Conservation (phyloP, 1,140 invertebrate species). For the Drosophila hydei region DNA sequence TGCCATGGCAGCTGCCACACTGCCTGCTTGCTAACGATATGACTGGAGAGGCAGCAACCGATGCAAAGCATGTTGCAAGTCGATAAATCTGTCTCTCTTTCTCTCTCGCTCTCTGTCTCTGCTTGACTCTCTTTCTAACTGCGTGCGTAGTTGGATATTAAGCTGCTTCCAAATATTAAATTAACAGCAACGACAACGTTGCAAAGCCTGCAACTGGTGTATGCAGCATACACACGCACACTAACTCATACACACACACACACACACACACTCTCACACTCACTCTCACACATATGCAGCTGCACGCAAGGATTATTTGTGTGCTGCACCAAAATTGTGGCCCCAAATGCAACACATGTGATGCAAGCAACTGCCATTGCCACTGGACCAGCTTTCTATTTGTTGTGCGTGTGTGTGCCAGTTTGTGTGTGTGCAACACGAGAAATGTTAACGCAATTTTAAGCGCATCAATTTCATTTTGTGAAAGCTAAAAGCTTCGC, state of each 20-base stretch:
- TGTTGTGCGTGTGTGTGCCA: slow-evolving; percentile 9
- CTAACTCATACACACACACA: not conserved
- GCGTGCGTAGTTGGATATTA: slow-evolving; percentile 68
- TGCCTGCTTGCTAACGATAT: slow-evolving; percentile 42
- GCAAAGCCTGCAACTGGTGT: slow-evolving; percentile 59
- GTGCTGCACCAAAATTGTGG: slow-evolving; percentile 42
- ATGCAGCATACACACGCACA: slow-evolving; percentile 38
- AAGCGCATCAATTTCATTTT: slow-evolving; percentile 81
- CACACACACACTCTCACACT: slow-evolving; percentile 9
- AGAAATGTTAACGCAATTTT: slow-evolving; percentile 75
- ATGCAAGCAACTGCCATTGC: slow-evolving; percentile 37
- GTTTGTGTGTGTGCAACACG: slow-evolving; percentile 29
- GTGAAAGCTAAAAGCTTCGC: slow-evolving; percentile 61
- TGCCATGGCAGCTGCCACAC: slow-evolving; percentile 21
- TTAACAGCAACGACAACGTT: slow-evolving; percentile 57
- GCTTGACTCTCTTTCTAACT: slow-evolving; percentile 34
- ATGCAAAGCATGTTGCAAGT: slow-evolving; percentile 40
- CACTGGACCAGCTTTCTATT: not conserved
- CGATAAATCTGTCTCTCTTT: slow-evolving; percentile 20
- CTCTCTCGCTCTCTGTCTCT: slow-evolving; percentile 23
- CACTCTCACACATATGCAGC: slow-evolving; percentile 1
- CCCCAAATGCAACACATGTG: slow-evolving; percentile 33
- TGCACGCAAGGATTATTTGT: slow-evolving; percentile 61
- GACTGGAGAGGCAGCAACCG: slow-evolving; percentile 18
- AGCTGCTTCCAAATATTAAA: slow-evolving; percentile 83